phyloP scores from a whole-genome alignment of 2,113 vertebrate species.

The Clarias macrocephalus region DNA sequence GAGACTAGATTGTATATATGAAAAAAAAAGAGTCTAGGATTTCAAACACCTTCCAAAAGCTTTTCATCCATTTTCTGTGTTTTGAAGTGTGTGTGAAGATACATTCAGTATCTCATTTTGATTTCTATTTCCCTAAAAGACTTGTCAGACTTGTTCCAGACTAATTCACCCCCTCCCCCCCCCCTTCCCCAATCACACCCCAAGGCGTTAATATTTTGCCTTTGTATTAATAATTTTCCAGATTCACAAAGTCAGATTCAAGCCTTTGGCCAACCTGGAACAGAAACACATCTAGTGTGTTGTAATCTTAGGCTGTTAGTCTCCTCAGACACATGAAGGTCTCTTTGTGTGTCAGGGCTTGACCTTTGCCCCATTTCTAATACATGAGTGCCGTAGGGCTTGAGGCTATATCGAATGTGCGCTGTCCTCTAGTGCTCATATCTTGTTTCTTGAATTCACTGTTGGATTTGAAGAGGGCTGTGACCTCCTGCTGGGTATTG shows the following conservation, averaged over 20 bases:
- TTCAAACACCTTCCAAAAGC: background rate
- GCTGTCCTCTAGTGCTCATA: conserved; percentile 21
- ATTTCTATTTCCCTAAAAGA: background rate
- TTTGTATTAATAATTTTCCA: background rate
- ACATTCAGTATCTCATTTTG: background rate
- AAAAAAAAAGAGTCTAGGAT: background rate
- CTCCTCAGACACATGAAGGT: background rate
- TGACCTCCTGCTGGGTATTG: conserved; percentile 28
- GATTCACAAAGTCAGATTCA: background rate
- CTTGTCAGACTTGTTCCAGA: background rate
- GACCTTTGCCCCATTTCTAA: conserved; percentile 23
- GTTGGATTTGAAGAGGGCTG: conserved; percentile 8
- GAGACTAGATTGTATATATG: background rate
- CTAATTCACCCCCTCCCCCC: too few species aligned
- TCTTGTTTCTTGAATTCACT: conserved; percentile 9
- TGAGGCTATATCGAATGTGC: conserved; percentile 32
- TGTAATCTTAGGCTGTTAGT: conserved; percentile 20
- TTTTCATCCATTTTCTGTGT: background rate
- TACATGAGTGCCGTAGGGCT: conserved; percentile 12
- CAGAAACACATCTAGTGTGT: background rate
- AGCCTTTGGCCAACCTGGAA: background rate
- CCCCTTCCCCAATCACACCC: background rate
- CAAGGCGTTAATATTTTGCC: background rate
- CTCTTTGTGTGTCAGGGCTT: conserved; percentile 2
- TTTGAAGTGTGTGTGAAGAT: background rate